phyloP scores from a whole-genome alignment of 2,797 vertebrate genomes.

The Cuniculus paca region DNA sequence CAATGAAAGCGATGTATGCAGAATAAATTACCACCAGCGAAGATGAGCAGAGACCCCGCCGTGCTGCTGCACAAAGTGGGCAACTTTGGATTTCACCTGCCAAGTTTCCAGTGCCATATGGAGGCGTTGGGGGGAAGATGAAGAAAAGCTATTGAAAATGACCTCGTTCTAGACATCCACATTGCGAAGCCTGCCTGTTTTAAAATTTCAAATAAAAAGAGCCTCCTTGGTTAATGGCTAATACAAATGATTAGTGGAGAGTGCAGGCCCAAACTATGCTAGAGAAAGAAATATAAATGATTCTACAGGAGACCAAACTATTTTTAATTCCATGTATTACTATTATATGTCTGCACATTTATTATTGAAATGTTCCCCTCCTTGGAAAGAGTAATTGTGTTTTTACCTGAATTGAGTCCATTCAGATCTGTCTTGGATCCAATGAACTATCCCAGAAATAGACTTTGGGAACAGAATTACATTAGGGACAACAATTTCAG shows the following conservation, averaged over 20 bases:
- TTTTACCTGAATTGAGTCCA: constrained; percentile 52
- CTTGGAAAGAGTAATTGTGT: constrained; percentile 62
- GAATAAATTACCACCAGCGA: constrained; percentile 32
- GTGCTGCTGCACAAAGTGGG: rapidly evolving
- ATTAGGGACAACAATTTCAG: constrained; percentile 71
- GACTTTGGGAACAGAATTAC: constrained; percentile 9
- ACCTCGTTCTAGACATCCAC: constrained; percentile 71
- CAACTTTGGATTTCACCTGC: not conserved
- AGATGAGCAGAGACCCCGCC: not conserved
- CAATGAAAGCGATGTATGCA: constrained; percentile 24
- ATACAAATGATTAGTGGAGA: constrained; percentile 84
- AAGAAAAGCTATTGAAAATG: constrained; percentile 66
- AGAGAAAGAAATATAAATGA: constrained; percentile 72
- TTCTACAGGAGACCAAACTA: constrained; percentile 67
- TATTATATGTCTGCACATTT: constrained; percentile 80
- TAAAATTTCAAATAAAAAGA: constrained; percentile 84
- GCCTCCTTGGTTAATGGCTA: constrained; percentile 83
- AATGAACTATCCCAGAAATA: constrained; percentile 57
- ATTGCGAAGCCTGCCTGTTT: constrained; percentile 69
- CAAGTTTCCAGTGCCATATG: not conserved
- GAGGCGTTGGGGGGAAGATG: constrained; percentile 44
- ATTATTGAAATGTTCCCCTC: constrained; percentile 80
- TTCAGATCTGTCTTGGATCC: constrained; percentile 35
- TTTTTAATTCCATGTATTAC: constrained; percentile 64
- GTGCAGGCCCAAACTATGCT: constrained; percentile 72